Percentiles rank a stretch among this genome's conserved stretches.
Conservation (phyloP, 2,113 vertebrate genomes). For the Ophthalmolycus amberensis region DNA sequence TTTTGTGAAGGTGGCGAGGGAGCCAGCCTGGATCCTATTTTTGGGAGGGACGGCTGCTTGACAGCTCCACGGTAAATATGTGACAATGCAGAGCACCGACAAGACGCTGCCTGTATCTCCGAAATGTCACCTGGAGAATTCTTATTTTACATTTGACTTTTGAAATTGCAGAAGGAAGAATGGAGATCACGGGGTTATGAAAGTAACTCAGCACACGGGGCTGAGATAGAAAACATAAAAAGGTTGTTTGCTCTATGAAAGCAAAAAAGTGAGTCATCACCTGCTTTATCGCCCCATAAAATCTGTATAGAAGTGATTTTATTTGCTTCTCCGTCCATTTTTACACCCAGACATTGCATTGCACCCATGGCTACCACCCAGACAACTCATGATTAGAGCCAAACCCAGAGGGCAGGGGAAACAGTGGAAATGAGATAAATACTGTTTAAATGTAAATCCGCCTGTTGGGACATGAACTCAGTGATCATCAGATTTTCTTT, state of each 20-base stretch:
- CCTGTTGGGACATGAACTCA: background rate
- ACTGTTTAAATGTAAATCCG: background rate
- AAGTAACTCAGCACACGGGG: slow-evolving; percentile 20
- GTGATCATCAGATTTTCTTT: background rate
- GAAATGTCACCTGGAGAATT: slow-evolving; percentile 26
- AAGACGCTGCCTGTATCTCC: background rate
- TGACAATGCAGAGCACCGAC: slow-evolving; percentile 32
- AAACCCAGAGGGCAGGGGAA: rapidly evolving
- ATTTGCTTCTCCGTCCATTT: background rate
- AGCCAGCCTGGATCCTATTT: slow-evolving; percentile 55
- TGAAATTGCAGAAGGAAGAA: slow-evolving; percentile 20
- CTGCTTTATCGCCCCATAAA: background rate
- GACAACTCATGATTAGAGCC: background rate
- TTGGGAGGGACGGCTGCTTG: slow-evolving; percentile 27
- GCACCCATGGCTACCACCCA: background rate
- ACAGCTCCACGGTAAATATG: slow-evolving; percentile 35
- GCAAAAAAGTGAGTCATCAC: background rate
- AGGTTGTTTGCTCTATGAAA: slow-evolving; percentile 7
- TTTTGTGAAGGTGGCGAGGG: slow-evolving; percentile 24
- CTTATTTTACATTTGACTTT: slow-evolving; percentile 10
- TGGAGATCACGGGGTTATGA: background rate
- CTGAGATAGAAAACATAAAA: background rate
- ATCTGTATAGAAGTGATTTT: background rate
- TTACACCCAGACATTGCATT: rapidly evolving
- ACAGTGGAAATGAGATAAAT: background rate